Conservation (phyloP, 2,797 vertebrate species). For the Adrianichthys oophorus region DNA sequence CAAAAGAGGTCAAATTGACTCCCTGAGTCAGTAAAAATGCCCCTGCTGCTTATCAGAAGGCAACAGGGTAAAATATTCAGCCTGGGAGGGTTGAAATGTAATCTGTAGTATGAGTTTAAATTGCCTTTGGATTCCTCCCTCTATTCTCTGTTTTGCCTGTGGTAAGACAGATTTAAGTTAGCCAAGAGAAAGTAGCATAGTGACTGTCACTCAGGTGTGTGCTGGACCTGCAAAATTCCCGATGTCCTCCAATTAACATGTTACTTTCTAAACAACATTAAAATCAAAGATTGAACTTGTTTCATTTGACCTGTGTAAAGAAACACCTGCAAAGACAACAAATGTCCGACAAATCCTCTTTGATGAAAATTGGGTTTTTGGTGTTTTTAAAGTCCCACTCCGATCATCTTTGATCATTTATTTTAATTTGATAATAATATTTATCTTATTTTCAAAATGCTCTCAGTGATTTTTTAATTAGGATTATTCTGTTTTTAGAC, state of each 20-base stretch:
- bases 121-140: slow-evolving; percentile 66
- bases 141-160: slow-evolving; percentile 57
- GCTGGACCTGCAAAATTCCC: slow-evolving; percentile 25
- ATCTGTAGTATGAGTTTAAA: slow-evolving; percentile 70
- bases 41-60: slow-evolving; percentile 64
- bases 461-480: too few relatives aligned
- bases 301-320: too few relatives aligned
- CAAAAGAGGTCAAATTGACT: slow-evolving; percentile 67
- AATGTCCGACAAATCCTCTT: too few relatives aligned
- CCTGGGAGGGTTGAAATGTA: slow-evolving; percentile 74
- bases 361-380: too few relatives aligned
- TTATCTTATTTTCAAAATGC: too few relatives aligned
- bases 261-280: background rate
- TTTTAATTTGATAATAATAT: too few relatives aligned
- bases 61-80: slow-evolving; percentile 72
- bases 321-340: too few relatives aligned
- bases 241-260: slow-evolving; percentile 4
- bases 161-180: slow-evolving; percentile 66
- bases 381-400: too few relatives aligned
- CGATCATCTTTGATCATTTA: too few relatives aligned
- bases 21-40: slow-evolving; percentile 70
- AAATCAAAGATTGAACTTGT: too few relatives aligned
- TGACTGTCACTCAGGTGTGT: slow-evolving; percentile 63
- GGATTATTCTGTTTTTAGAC: too few relatives aligned
- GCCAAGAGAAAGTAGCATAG: slow-evolving; percentile 65